Percentiles rank a stretch among this genome's conserved stretches.
Evolutionary conservation across 1,140 invertebrate genomes (phyloP).

Genomic region (Cyphomyrmex costatus): DNA sequence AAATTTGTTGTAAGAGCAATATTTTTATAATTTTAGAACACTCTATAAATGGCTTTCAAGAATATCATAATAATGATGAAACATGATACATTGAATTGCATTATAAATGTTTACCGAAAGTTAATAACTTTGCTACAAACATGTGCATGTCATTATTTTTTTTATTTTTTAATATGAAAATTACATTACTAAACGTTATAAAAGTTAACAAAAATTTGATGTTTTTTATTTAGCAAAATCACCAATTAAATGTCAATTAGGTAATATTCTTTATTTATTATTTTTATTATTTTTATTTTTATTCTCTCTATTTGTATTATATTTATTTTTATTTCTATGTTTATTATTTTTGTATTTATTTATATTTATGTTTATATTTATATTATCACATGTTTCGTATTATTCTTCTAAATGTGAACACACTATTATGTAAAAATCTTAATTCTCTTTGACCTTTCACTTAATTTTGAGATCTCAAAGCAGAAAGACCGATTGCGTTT

Average conservation of each 20-base stretch:
- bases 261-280: no score
- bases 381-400: no score
- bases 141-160: constrained; percentile 1
- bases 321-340: no score
- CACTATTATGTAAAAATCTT: no score
- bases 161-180: constrained; percentile 20
- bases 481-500: no score
- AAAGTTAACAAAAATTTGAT: not conserved
- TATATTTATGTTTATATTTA: no score
- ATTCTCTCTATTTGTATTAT: no score
- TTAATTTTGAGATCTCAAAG: no score
- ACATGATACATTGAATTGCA: not conserved
- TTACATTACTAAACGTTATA: not conserved
- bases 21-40: not conserved
- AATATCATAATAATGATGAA: not conserved
- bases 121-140: constrained; percentile 6
- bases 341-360: no score
- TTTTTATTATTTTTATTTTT: no score
- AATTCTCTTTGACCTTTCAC: no score
- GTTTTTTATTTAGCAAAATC: not conserved
- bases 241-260: not conserved
- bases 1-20: not conserved
- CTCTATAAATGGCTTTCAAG: not conserved
- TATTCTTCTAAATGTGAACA: no score
- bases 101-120: not conserved